Percentiles rank a stretch among this genome's conserved stretches.
These are phyloP conservation scores for Steinernema hermaphroditum DNA, from an alignment of 2,888 invertebrate genomes.

Conservation along the genomic window DNA sequence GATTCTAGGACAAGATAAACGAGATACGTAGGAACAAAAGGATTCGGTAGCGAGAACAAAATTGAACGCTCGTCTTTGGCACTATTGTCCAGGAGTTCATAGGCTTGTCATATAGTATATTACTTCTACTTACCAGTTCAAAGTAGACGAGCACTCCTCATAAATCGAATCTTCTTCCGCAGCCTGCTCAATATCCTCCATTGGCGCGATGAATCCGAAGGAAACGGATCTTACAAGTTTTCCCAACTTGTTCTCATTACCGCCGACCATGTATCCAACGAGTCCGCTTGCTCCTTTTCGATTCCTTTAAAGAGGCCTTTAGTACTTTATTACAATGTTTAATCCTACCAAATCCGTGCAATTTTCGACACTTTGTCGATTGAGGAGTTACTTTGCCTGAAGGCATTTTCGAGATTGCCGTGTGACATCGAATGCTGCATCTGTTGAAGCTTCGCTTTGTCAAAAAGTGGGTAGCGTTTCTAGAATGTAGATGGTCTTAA, in stretches of 20 bases:
- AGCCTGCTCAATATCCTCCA: conserved; percentile 8
- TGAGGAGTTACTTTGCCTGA: background rate
- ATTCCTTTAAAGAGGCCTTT: background rate
- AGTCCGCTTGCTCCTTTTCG: background rate
- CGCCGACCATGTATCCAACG: conserved; percentile 12
- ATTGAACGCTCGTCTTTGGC: no score
- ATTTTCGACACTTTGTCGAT: conserved; percentile 7
- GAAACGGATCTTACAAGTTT: background rate
- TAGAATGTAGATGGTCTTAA: background rate
- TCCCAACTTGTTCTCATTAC: background rate
- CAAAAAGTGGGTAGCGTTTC: background rate
- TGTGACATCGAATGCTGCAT: conserved; percentile 3
- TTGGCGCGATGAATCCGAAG: conserved; percentile 9
- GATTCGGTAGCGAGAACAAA: no score
- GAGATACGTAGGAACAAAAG: no score
- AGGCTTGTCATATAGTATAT: no score
- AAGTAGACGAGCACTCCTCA: conserved; percentile 1
- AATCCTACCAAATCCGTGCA: background rate
- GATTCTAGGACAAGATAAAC: no score
- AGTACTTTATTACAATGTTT: no score
- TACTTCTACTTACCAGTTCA: conserved; percentile 16
- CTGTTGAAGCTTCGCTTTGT: background rate
- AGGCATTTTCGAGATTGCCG: conserved; percentile 6
- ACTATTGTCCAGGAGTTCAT: no score
- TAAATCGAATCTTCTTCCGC: conserved; percentile 2